Evolutionary conservation across 2,113 vertebrate species (phyloP), one percentile per base, ranked within the genome.

Genomic region (Terrapene triunguis): DNA sequence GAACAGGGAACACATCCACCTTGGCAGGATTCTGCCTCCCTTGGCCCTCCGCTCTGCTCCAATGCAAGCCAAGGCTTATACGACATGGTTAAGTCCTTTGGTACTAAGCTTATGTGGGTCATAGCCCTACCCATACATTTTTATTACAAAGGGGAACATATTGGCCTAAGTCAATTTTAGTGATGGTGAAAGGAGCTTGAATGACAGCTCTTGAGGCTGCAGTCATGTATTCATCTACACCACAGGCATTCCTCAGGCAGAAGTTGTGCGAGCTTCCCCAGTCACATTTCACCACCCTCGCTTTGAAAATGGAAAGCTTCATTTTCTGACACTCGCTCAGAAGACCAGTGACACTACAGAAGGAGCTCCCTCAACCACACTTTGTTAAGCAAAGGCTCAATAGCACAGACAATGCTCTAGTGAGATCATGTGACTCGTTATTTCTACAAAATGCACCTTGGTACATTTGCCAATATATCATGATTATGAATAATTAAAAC

Each of bases 401-500:
- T 24, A 84, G 50, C 42, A 57, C 44, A 78, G 1, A 7, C 7
- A 1, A 22, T 12, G n/a, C 13, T 38, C 0, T 1, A 32, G n/a
- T 11, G 38, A 47, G 1, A 44, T 72, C 72, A 74, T 42, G 10
- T 38, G 29, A 76, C 29, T 95, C 62, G 8, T 81, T 16, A 51
- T 80, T 76, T 89, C n/a, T 51, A 47, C 53, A 74, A 90, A 80
- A 54, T 38, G 3, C 12, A 3, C 59, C 27, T 29, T 69, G 27
- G 53, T 94, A 72, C 14, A 1, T 92, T 94, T 69, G 47, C 6
- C 80, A 6, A 54, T 76, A 2, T 38, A 2, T 9, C 38, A 19
- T 42, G 44, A 27, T 89, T 38, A 72, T 38, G 78, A 90, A 84
- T 50, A 88, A 84, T 62, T 90, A 59, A 94, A 95, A 88, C 27